Base-by-base conservation (phyloP, 2,113 vertebrate species). In the Egretta garzetta region DNA sequence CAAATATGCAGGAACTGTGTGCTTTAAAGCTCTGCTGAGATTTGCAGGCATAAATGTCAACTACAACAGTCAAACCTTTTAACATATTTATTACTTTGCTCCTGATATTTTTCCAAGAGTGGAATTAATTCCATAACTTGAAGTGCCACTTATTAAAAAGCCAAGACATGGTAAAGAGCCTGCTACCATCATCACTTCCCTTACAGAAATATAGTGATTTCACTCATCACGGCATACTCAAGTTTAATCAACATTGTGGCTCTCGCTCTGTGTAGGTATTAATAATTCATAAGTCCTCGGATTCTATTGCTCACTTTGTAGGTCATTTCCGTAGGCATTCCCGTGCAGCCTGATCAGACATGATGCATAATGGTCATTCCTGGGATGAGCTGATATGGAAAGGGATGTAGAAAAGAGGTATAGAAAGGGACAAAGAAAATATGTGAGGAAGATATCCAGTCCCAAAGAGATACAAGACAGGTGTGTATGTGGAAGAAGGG, bases 121-220 rank as follows among this genome's bases (percentile, higher is more conserved):
- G 67, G 62, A 97, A 98, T 96, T 96, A 97, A 96, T 95, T 94
- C 52, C 39, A 27, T 90, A 96, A 95, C 96, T 83, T 93, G 89
- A 97, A 97, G 92, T 96, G 86, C 60, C 85, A 96, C 90, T 94
- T 96, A 95, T 80, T 96, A 91, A 94, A 96, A 96, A 87, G 75
- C 87, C 79, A 96, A 94, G 88, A 89, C 68, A 90, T 12, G 39
- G 76, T 96, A 83, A 96, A 94, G 80, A 95, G 58, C 71, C 63
- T 91, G 80, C 91, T 89, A 94, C 58, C 63, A 82, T 91, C 85
- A 82, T 86, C 77, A 63, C 59, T 85, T 95, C 85, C 85, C 92
- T 85, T 70, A 77, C 52, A 92, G 83, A 96, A 95, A 83, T 59
- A 81, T 5, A 98, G 83, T 63, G 75, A 96, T 96, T 96, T 96